Percentiles rank a stretch among this genome's conserved stretches.
Evolutionary conservation across 2,797 vertebrate genomes (phyloP).

Genomic region (Molossus alvarezi): DNA sequence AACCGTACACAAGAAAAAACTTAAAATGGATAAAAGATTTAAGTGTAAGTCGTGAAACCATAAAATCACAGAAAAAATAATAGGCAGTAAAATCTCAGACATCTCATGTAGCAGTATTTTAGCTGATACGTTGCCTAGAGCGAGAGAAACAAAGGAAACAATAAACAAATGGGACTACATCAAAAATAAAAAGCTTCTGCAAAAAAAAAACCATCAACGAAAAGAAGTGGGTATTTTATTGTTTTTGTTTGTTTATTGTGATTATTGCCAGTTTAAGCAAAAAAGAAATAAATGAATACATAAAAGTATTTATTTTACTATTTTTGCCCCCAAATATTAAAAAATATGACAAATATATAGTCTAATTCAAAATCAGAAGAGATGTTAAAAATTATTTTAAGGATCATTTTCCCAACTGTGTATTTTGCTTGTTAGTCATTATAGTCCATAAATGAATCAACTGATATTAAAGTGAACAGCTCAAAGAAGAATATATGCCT

Average conservation of each 20-base stretch:
- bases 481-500: not conserved
- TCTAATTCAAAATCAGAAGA: not conserved
- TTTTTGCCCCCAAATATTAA: not conserved
- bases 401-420: not conserved
- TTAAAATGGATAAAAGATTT: too few relatives aligned
- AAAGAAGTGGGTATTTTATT: too few relatives aligned
- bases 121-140: too few relatives aligned
- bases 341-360: not conserved
- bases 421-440: not conserved
- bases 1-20: too few relatives aligned
- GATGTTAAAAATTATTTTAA: slow-evolving; percentile 32
- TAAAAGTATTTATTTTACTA: not conserved
- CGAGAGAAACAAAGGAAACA: too few relatives aligned
- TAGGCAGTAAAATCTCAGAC: too few relatives aligned
- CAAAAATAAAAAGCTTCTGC: too few relatives aligned
- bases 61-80: too few relatives aligned
- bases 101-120: too few relatives aligned
- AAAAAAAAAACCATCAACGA: too few relatives aligned
- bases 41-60: too few relatives aligned
- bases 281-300: not conserved
- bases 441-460: not conserved
- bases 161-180: too few relatives aligned
- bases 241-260: not conserved
- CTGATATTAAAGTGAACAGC: not conserved
- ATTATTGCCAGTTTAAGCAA: not conserved